A percentile compares a stretch with the other conserved stretches of the same genome.
These are phyloP conservation scores for Hylyphantes graminicola DNA, from an alignment of 1,140 invertebrate genomes.

Conservation along the genomic window DNA sequence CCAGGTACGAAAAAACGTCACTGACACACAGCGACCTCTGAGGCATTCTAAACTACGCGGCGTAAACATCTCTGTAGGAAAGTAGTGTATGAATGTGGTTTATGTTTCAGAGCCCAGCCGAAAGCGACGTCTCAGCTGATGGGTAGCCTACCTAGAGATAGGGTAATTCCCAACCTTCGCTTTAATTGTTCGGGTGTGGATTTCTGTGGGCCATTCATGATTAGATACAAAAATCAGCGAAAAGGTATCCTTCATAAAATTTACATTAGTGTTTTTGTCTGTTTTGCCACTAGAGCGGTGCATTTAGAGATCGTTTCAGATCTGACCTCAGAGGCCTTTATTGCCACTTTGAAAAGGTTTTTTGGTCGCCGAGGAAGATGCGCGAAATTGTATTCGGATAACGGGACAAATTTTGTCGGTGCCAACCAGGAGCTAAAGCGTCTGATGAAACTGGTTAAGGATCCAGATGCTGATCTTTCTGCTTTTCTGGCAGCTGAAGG, in stretches of 20 bases:
- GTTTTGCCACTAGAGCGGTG: conserved; percentile 56
- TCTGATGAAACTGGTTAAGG: background rate
- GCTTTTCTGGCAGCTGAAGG: background rate
- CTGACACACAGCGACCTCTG: too few species aligned
- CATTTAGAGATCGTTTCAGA: conserved; percentile 62
- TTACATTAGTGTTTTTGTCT: conserved; percentile 60
- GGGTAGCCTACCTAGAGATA: background rate
- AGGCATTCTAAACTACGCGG: too few species aligned
- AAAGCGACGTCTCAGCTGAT: background rate
- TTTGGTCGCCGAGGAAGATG: too few species aligned
- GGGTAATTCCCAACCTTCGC: background rate
- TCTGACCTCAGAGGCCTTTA: conserved; percentile 48
- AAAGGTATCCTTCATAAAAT: conserved; percentile 23
- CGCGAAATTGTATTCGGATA: conserved; percentile 63
- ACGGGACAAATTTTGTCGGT: conserved; percentile 66
- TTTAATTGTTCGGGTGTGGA: conserved; percentile 3
- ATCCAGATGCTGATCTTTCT: background rate
- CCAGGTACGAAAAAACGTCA: too few species aligned
- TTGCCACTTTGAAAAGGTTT: background rate
- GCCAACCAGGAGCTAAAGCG: conserved; percentile 16
- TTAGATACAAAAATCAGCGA: background rate
- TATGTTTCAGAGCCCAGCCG: conserved; percentile 9
- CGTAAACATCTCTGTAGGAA: too few species aligned
- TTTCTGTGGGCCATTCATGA: background rate
- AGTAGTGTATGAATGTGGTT: too few species aligned